Conservation (phyloP, 2,888 invertebrate species). For the Flabesymbios commensalis region DNA sequence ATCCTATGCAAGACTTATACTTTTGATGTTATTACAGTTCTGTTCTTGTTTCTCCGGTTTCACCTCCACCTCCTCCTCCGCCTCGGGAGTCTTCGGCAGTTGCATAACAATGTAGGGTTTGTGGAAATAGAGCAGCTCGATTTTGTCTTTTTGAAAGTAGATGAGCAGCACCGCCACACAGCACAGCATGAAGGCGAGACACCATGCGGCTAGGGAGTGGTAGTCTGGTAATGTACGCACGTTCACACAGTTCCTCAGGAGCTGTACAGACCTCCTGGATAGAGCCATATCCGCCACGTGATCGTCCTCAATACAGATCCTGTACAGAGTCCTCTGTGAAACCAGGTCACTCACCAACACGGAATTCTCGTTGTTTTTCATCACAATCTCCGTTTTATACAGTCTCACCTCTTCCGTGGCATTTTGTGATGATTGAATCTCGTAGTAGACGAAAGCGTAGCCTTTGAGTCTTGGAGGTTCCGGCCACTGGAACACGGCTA, state of each 20-base stretch:
- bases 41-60: too few relatives aligned
- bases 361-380: constrained; percentile 21
- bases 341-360: constrained; percentile 23
- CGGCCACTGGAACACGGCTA: constrained; percentile 28
- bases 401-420: too few relatives aligned
- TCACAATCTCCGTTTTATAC: constrained; percentile 14
- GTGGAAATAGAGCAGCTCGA: constrained; percentile 30
- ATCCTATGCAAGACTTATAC: too few relatives aligned
- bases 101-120: background rate
- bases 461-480: constrained; percentile 24
- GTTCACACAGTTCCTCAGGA: constrained; percentile 23
- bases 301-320: constrained; percentile 28
- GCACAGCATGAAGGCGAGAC: constrained; percentile 12
- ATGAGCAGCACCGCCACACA: constrained; percentile 22
- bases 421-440: background rate
- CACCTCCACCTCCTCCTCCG: too few relatives aligned
- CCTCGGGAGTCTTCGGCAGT: too few relatives aligned
- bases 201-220: constrained; percentile 27
- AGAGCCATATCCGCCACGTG: constrained; percentile 17
- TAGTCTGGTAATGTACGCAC: constrained; percentile 26
- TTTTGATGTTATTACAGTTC: too few relatives aligned
- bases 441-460: constrained; percentile 30
- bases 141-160: constrained; percentile 29
- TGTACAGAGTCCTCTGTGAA: constrained; percentile 14
- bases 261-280: background rate